phyloP scores from a whole-genome alignment of 2,888 invertebrate species.

The Ptilodon capucinus region DNA sequence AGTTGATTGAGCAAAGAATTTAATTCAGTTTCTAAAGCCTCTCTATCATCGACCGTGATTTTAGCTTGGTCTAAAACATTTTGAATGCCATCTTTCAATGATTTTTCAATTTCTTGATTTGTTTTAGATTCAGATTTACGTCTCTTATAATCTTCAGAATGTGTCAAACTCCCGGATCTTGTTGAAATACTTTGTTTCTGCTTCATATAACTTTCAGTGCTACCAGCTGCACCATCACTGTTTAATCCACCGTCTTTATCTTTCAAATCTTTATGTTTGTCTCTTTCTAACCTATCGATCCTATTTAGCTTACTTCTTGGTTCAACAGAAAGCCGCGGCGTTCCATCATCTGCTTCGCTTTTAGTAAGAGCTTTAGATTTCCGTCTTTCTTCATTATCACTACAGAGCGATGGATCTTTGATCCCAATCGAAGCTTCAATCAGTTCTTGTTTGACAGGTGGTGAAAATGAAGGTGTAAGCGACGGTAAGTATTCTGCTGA shows the following conservation, averaged over 20 bases:
- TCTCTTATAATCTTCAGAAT: too few species aligned
- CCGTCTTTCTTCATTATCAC: not conserved
- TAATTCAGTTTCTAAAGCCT: not conserved
- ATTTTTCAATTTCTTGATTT: not conserved
- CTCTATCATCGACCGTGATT: not conserved
- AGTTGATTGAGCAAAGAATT: not conserved
- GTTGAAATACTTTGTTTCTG: too few species aligned
- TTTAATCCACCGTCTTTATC: too few species aligned
- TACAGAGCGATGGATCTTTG: not conserved
- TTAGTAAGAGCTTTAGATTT: not conserved
- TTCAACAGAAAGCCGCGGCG: too few species aligned
- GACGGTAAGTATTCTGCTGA: not conserved
- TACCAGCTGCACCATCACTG: too few species aligned
- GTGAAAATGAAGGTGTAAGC: not conserved
- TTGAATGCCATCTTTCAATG: not conserved
- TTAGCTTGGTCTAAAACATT: not conserved
- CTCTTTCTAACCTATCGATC: too few species aligned
- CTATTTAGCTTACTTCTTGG: too few species aligned
- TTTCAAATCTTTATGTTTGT: too few species aligned
- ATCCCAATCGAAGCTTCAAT: not conserved
- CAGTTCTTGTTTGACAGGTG: not conserved
- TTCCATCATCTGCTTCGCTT: too few species aligned
- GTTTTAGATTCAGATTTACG: not conserved
- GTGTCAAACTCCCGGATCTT: too few species aligned
- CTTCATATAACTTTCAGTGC: too few species aligned